phyloP scores from a whole-genome alignment of 2,888 invertebrate genomes.

The Nebria salina region DNA sequence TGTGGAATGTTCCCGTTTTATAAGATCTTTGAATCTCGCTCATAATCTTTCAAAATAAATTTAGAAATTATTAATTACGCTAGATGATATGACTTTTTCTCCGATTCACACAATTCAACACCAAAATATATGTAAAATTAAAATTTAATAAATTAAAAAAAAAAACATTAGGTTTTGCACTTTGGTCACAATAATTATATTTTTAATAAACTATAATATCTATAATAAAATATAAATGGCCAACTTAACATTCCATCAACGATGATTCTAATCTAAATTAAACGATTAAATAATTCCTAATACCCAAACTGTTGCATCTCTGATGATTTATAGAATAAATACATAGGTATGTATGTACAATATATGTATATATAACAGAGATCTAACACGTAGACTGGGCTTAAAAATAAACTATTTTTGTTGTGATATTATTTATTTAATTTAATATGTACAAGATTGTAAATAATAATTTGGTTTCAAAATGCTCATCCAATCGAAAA shows the following conservation, averaged over 20 bases:
- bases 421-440: background rate
- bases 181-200: constrained; percentile 27
- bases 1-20: constrained; percentile 31
- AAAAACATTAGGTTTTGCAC: constrained; percentile 22
- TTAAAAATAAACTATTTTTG: background rate
- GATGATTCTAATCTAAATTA: background rate
- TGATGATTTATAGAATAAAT: background rate
- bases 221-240: constrained; percentile 4
- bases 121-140: constrained; percentile 35
- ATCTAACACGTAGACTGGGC: background rate
- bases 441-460: background rate
- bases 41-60: constrained; percentile 27
- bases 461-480: background rate
- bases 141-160: constrained; percentile 25
- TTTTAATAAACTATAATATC: constrained; percentile 27
- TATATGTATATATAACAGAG: background rate
- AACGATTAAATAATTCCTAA: background rate
- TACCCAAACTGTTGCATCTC: background rate
- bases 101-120: constrained; percentile 34
- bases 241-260: background rate
- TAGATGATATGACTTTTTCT: constrained; percentile 12
- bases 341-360: too few species aligned
- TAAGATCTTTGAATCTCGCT: constrained; percentile 31
- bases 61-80: background rate
- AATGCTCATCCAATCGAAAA: background rate